phyloP scores from a whole-genome alignment of 2,797 vertebrate genomes.

The Alauda arvensis region DNA sequence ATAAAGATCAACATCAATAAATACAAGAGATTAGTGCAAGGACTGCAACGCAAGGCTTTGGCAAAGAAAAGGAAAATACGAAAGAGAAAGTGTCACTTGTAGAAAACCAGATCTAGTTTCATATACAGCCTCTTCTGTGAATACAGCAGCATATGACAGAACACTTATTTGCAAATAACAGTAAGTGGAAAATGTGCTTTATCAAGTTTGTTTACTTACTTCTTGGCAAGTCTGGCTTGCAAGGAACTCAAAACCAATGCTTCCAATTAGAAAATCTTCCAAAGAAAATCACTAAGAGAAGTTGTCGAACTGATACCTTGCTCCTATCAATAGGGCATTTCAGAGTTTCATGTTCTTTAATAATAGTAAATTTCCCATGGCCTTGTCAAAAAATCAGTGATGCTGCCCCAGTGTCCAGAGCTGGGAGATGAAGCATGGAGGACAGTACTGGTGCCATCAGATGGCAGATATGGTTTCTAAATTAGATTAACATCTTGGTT shows the following conservation, averaged over 20 bases:
- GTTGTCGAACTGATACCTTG: background rate
- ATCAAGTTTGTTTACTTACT: constrained; percentile 32
- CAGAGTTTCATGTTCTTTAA: background rate
- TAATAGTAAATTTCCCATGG: background rate
- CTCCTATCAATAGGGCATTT: background rate
- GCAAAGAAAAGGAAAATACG: background rate
- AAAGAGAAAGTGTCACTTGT: background rate
- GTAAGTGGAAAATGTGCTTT: constrained; percentile 44
- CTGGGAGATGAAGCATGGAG: background rate
- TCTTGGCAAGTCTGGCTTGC: constrained; percentile 9
- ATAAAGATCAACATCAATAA: background rate
- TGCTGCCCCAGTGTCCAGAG: background rate
- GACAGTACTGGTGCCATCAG: background rate
- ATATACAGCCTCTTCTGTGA: background rate
- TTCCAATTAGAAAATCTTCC: background rate
- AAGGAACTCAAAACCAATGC: background rate
- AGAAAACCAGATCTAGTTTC: background rate
- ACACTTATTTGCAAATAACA: constrained; percentile 42
- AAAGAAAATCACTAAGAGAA: background rate
- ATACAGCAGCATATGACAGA: constrained; percentile 23
- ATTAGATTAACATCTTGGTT: background rate
- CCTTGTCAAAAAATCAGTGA: background rate
- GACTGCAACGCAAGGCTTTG: background rate
- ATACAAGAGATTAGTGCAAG: background rate
- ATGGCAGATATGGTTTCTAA: background rate